A percentile compares a stretch with the other conserved stretches of the same genome.
These are phyloP conservation scores for Hybos culiciformis DNA, from an alignment of 2,888 invertebrate species.

Conservation along the genomic window DNA sequence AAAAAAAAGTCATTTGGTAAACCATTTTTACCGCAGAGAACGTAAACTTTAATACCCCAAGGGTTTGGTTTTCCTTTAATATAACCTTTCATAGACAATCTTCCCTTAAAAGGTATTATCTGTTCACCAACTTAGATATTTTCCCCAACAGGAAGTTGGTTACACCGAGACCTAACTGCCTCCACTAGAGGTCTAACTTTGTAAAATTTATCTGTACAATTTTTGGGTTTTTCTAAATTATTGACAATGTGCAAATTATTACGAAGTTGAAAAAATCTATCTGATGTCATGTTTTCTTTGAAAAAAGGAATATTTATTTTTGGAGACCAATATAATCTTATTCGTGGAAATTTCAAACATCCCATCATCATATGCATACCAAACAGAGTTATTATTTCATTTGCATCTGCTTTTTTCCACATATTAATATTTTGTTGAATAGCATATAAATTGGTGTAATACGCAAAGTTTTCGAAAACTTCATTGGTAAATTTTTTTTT, in stretches of 20 bases:
- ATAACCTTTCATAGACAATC: background rate
- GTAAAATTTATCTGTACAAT: background rate
- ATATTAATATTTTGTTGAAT: background rate
- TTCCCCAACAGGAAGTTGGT: background rate
- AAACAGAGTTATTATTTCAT: background rate
- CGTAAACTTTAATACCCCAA: conserved; percentile 5
- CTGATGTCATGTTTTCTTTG: background rate
- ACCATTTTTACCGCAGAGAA: conserved; percentile 8
- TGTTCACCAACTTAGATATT: background rate
- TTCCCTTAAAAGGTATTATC: background rate
- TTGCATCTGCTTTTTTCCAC: background rate
- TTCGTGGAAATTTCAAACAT: background rate
- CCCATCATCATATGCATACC: background rate
- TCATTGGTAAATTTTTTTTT: background rate
- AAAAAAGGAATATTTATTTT: background rate
- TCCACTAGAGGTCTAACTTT: background rate
- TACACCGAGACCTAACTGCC: background rate
- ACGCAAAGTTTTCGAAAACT: background rate
- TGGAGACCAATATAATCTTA: background rate
- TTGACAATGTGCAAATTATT: background rate
- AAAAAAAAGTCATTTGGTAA: conserved; percentile 6
- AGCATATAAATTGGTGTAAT: background rate
- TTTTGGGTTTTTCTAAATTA: background rate
- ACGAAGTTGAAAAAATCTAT: background rate
- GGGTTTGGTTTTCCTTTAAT: conserved; percentile 2